Conservation (phyloP, 2,888 invertebrate genomes). For the Lepidocyrtinus sp. region DNA sequence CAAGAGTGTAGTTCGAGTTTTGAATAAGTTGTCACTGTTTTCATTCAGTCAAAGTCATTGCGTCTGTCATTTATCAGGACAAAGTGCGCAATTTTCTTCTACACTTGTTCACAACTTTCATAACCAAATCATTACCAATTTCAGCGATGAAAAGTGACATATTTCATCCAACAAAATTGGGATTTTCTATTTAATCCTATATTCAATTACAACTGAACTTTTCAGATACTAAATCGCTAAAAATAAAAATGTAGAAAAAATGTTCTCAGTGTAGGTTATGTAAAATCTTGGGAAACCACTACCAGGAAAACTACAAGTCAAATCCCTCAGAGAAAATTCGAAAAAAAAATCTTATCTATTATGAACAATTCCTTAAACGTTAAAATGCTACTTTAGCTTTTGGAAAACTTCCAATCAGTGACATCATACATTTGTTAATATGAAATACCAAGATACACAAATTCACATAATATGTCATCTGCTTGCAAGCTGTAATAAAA, state of each 20-base stretch:
- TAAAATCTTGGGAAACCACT: too few species aligned
- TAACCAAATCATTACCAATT: not conserved
- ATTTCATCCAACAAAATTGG: not conserved
- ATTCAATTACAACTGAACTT: too few species aligned
- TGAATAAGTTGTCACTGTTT: conserved; percentile 1
- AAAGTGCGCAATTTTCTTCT: conserved; percentile 31
- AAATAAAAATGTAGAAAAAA: too few species aligned
- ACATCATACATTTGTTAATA: not conserved
- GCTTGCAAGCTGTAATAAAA: not conserved
- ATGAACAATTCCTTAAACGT: too few species aligned
- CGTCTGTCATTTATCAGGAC: not conserved
- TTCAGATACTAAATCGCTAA: too few species aligned
- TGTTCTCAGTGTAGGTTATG: too few species aligned
- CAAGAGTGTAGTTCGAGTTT: not conserved
- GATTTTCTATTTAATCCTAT: too few species aligned
- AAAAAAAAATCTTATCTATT: too few species aligned
- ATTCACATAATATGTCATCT: not conserved
- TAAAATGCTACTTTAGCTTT: not conserved
- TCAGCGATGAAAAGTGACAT: not conserved
- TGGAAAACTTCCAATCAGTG: not conserved
- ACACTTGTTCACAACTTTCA: conserved; percentile 8
- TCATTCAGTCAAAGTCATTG: conserved; percentile 39
- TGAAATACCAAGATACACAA: not conserved
- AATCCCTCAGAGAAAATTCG: too few species aligned
- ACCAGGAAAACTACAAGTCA: too few species aligned